These are phyloP conservation scores for Lagodon rhomboides DNA, from an alignment of 2,797 vertebrate genomes.

Conservation along the genomic window DNA sequence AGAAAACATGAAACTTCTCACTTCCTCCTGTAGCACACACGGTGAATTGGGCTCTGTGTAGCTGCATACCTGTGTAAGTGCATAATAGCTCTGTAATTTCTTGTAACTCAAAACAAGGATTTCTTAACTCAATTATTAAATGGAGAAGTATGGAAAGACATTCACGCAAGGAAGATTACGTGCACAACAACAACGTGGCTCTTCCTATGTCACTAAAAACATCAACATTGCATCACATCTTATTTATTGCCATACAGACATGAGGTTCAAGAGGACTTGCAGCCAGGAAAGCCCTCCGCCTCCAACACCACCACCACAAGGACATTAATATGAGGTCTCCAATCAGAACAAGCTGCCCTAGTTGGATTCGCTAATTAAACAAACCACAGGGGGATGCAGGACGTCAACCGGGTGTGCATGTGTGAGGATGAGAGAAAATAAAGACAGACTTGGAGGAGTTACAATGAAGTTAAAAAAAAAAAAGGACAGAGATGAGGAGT, in stretches of 20 bases:
- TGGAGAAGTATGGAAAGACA: constrained; percentile 6
- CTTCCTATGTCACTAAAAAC: constrained; percentile 26
- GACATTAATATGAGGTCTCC: constrained; percentile 59
- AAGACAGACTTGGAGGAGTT: constrained; percentile 24
- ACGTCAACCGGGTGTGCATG: constrained; percentile 50
- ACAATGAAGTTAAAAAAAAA: neutral
- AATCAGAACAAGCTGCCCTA: constrained; percentile 76
- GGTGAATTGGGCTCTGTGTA: neutral
- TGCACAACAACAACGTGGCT: neutral
- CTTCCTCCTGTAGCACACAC: neutral
- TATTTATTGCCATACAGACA: neutral
- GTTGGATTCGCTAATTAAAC: constrained; percentile 81
- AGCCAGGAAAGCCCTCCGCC: constrained; percentile 20
- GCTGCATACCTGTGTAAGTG: constrained; percentile 26
- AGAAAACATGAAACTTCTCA: constrained; percentile 8
- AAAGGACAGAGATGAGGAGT: constrained; percentile 29
- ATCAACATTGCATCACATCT: constrained; percentile 8
- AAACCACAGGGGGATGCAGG: constrained; percentile 64
- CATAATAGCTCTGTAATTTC: neutral
- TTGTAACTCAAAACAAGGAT: constrained; percentile 12
- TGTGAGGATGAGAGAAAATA: constrained; percentile 53
- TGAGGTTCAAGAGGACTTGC: constrained; percentile 8
- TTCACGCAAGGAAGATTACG: neutral
- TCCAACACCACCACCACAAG: constrained; percentile 56
- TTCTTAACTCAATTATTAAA: constrained; percentile 17